Conservation (phyloP, 2,888 invertebrate genomes). For the Adela reaumurella region DNA sequence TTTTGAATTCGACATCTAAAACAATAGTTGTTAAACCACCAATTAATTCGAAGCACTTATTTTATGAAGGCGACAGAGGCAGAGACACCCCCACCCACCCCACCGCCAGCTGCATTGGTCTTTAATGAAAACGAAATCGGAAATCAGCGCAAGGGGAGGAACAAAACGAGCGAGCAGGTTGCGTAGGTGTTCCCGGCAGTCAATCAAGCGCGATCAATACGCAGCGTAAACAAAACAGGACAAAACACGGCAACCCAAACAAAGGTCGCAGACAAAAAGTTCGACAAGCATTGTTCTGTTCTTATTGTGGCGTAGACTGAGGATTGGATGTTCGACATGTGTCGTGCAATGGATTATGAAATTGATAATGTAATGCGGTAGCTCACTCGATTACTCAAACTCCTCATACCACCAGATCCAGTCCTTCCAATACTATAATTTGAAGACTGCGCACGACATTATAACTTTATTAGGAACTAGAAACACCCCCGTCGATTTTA, state of each 20-base stretch:
- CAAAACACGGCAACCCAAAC: background rate
- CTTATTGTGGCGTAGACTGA: background rate
- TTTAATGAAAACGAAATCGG: background rate
- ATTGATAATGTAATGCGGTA: no score
- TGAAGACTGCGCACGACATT: no score
- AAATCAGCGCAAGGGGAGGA: background rate
- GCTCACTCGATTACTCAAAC: no score
- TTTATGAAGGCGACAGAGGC: no score
- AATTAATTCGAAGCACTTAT: no score
- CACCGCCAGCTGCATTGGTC: background rate
- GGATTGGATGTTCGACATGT: background rate
- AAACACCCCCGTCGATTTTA: no score
- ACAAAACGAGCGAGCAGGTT: constrained; percentile 4
- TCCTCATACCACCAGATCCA: no score
- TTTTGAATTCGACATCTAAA: no score
- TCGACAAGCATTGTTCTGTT: constrained; percentile 1
- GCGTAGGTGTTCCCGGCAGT: constrained; percentile 5
- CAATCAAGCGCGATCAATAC: constrained; percentile 6
- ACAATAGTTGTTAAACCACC: no score
- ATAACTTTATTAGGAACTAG: no score
- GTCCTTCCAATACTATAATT: no score
- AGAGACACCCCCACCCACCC: background rate
- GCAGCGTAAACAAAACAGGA: background rate
- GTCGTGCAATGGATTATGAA: background rate
- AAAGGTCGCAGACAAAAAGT: constrained; percentile 4